phyloP scores from a whole-genome alignment of 2,113 vertebrate genomes.

The Scytalopus superciliaris region DNA sequence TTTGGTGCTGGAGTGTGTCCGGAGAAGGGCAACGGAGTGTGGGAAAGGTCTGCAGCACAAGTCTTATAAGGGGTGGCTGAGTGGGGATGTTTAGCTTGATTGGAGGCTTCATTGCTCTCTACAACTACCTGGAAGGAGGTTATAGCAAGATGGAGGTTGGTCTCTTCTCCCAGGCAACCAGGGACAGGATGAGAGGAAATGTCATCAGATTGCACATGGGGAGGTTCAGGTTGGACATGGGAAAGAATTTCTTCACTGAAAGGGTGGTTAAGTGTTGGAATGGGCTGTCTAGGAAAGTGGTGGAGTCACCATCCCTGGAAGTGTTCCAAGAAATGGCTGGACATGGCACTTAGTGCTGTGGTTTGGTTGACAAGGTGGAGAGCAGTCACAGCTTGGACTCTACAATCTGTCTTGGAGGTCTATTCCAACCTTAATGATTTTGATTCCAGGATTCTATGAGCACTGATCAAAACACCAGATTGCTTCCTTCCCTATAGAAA shows the following conservation, averaged over 20 bases:
- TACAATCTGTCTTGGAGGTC: neutral
- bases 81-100: neutral
- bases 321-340: neutral
- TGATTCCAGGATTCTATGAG: neutral
- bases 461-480: neutral
- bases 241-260: neutral
- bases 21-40: neutral
- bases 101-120: rapidly evolving
- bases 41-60: neutral
- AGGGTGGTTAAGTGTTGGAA: rapidly evolving
- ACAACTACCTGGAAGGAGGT: rapidly evolving
- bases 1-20: neutral
- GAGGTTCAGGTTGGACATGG: neutral
- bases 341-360: neutral
- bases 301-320: neutral
- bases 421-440: neutral
- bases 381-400: neutral
- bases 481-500: neutral
- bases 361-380: neutral
- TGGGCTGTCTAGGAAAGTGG: neutral
- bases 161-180: rapidly evolving
- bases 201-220: neutral
- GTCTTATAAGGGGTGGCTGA: neutral
- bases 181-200: neutral
- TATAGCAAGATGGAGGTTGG: rapidly evolving